Evolutionary conservation across 37 sponge, comb jelly and placozoan genomes (phyloP).

Genomic region (Eunapius fragilis): DNA sequence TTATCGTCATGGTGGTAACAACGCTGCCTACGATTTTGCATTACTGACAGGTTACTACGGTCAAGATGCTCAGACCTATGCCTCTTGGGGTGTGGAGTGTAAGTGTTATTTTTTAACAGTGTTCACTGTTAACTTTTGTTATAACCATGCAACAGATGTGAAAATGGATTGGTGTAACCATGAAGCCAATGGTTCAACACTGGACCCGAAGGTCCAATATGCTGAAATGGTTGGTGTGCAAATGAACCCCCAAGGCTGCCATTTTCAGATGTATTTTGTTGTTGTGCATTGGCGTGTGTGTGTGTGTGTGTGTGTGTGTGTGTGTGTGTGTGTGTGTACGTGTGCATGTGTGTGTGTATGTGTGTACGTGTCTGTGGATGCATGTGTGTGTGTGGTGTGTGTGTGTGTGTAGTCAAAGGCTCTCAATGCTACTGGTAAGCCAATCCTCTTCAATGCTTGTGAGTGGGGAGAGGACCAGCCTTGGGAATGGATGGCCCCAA

Average conservation of each 20-base stretch:
- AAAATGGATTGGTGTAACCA: slow-evolving; percentile 94
- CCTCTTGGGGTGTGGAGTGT: slow-evolving; percentile 88
- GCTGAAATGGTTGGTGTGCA: slow-evolving; percentile 75
- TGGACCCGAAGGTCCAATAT: slow-evolving; percentile 79
- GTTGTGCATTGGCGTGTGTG: no score
- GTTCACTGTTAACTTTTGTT: background rate
- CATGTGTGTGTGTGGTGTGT: background rate
- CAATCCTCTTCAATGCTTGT: slow-evolving; percentile 84
- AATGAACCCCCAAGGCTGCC: no score
- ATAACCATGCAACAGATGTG: slow-evolving; percentile 45
- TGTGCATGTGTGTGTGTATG: no score
- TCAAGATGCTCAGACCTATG: slow-evolving; percentile 85
- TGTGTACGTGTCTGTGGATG: background rate
- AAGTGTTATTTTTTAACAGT: background rate
- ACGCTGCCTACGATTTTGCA: no score
- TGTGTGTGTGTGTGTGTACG: no score
- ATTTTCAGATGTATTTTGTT: no score
- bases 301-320: no score
- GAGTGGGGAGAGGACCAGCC: slow-evolving; percentile 86
- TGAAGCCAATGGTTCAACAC: slow-evolving; percentile 71
- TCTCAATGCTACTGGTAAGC: slow-evolving; percentile 72
- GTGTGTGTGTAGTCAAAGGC: slow-evolving; percentile 66
- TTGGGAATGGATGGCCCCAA: slow-evolving; percentile 84
- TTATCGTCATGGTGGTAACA: no score
- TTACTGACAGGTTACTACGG: slow-evolving; percentile 60